Evolutionary conservation across 2,113 vertebrate species (phyloP).

Genomic region (Willisornis vidua): DNA sequence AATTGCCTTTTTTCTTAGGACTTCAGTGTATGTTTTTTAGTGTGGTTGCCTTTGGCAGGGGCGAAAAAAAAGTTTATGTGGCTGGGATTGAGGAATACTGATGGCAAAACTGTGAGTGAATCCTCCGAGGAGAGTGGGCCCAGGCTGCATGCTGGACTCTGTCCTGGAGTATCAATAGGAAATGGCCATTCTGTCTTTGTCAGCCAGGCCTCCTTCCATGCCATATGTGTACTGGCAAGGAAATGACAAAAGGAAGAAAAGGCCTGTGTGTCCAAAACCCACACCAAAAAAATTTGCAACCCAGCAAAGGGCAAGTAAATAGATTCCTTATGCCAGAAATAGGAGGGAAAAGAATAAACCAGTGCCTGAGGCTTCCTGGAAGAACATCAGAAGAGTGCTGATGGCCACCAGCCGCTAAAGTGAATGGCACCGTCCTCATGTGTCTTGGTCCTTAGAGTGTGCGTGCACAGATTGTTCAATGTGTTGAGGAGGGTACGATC

Average conservation of each 20-base stretch:
- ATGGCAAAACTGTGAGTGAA: neutral
- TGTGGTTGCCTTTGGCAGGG: neutral
- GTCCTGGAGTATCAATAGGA: neutral
- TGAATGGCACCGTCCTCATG: neutral
- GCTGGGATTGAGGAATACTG: neutral
- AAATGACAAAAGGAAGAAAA: neutral
- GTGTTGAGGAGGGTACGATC: neutral
- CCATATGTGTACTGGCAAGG: neutral
- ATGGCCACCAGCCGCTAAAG: neutral
- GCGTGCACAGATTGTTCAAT: neutral
- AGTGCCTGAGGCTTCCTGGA: neutral
- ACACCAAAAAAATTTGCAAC: slow-evolving; percentile 6
- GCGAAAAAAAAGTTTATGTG: neutral
- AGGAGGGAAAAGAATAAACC: neutral
- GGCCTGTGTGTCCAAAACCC: slow-evolving; percentile 5
- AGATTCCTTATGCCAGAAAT: neutral
- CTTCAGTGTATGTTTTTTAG: neutral
- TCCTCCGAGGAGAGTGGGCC: neutral
- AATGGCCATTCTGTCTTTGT: neutral
- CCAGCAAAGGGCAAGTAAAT: neutral
- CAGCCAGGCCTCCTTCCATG: neutral
- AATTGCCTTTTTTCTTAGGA: neutral
- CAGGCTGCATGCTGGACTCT: neutral
- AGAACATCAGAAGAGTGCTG: neutral
- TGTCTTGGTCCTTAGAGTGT: fast-evolving